Base-by-base conservation (phyloP, 2,113 vertebrate species). In the Lophochroa leadbeateri region DNA sequence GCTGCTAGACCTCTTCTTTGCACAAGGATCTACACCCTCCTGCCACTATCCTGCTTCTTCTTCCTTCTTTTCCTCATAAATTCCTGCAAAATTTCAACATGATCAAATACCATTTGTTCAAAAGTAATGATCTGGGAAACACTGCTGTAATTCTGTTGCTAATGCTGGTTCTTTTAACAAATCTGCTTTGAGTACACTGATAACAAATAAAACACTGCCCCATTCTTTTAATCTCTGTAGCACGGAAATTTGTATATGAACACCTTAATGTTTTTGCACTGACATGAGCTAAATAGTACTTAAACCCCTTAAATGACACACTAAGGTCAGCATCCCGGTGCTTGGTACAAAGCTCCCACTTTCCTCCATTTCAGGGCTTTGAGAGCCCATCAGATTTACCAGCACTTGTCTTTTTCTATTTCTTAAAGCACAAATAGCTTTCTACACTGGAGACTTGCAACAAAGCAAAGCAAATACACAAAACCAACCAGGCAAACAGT, bases 71-170 rank as follows among this genome's bases (percentile, higher is more conserved):
- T n/a, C n/a, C n/a, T 68, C 20, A 15, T 77, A 85, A 81, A 27
- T 44, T 85, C 43, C 90, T 67, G 44, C 44, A 91, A 91, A 76
- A 76, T 50, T 87, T 72, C 88, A 91, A 52, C 46, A 52, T 5
- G 55, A 91, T 90, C 43, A 85, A 97, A 74, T 57, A 84, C 67
- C 29, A 50, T 85, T 96, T 96, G 94, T 92, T 97, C 78, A 13
- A 91, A 97, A 96, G 60, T 89, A 87, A 94, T 77, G 65, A 87
- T 78, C 57, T 1, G 7, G 74, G 58, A 94, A 77, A 79, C 33
- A 58, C 90, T 70, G 81, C 83, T 91, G 82, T 55, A 95, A 87
- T 65, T 81, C 93, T 79, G 70, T 28, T 12, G 33, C 70, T 86
- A 94, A 86, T 57, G 63, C 84, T 87, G 41, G 33, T 88, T 86